Percentiles rank a stretch among this genome's conserved stretches.
phyloP scores from a whole-genome alignment of 2,888 invertebrate genomes.

The Rotaria sp. region DNA sequence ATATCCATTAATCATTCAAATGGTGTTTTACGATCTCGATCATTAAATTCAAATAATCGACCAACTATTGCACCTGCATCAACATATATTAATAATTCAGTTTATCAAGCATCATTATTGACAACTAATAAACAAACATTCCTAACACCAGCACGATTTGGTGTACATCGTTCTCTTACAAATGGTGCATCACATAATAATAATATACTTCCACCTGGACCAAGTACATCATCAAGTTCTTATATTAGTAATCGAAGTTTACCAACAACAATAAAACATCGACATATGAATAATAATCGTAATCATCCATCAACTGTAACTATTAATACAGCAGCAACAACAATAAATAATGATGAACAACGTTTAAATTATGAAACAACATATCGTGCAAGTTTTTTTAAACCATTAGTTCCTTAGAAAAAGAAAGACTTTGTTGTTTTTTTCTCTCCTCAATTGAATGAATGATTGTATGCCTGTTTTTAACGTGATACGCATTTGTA shows the following conservation, averaged over 20 bases:
- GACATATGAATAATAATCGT: not conserved
- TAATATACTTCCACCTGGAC: not conserved
- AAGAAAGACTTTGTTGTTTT: too few relatives aligned
- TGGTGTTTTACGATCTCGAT: not conserved
- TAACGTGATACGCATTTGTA: not conserved
- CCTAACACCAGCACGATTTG: not conserved
- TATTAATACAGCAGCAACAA: not conserved
- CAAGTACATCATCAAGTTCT: not conserved
- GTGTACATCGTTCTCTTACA: not conserved
- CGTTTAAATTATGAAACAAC: not conserved
- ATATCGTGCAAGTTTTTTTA: constrained; percentile 1
- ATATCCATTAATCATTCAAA: not conserved
- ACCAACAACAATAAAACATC: not conserved
- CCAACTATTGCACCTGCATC: not conserved
- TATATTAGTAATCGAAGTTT: not conserved
- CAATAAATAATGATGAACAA: not conserved
- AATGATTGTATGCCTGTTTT: not conserved
- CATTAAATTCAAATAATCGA: not conserved
- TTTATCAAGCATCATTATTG: not conserved
- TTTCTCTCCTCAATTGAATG: too few relatives aligned
- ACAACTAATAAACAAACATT: not conserved
- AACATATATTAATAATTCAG: not conserved
- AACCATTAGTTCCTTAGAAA: not conserved
- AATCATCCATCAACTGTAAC: not conserved
- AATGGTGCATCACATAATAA: not conserved